Base-by-base conservation (phyloP, 2,113 vertebrate species). In the Irena cyanogastra region DNA sequence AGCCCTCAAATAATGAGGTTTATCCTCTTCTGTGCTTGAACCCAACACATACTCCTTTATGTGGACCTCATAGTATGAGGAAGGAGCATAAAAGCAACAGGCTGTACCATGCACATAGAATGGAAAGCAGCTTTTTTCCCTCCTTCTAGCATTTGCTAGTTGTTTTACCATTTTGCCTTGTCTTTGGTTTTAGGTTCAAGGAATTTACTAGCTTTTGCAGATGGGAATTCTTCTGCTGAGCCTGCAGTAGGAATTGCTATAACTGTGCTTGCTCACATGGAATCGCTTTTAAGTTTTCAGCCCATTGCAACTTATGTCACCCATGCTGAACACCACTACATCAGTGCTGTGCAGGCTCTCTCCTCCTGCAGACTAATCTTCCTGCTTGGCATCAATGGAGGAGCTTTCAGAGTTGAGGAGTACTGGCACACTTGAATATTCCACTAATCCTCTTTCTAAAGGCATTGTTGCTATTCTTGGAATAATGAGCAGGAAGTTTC, bases 391-490 rank as follows among this genome's bases (percentile, higher is more conserved):
- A 2, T 76, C 88, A 94, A 1, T 65, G 76, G 88, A 80, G 82
- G 71, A 90, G 88, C 75, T 90, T 86, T 93, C 85, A 83, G 85
- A 86, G 37, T 7, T 94, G 90, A 94, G 54, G 22, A 94, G 79
- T 83, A 80, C 45, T 93, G 92, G 88, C 96, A 93, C 39, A 63
- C 83, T 84, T 83, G 68, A 95, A 90, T 87, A 88, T 78, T 92
- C 76, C 13, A 35, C 66, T 96, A 93, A 90, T 90, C 75, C 72
- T 61, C 75, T 90, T 92, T 91, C 68, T 86, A 90, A 94, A 92
- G 64, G 65, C 75, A 95, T 78, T 92, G 85, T 93, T 93, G 79
- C 82, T 94, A 90, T 95, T 93, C 87, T 59, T 88, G 68, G 92
- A 90, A 85, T 74, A 91, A 87, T 14, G 63, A 92, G 85, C 93